phyloP scores from a whole-genome alignment of 1,140 invertebrate species.

The Bombus breviceps region DNA sequence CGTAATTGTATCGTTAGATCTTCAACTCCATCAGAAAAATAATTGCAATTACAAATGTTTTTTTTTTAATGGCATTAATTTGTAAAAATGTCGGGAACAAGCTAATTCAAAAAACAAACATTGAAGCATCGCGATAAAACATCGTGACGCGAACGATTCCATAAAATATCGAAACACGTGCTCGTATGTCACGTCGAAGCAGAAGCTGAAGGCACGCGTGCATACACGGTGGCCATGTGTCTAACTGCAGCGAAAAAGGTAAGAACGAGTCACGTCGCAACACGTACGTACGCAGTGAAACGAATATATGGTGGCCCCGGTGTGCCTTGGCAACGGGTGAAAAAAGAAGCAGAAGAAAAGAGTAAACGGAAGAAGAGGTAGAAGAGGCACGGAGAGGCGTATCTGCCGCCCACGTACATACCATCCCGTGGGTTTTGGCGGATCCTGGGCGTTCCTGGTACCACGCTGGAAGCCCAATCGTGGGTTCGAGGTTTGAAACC shows the following conservation, averaged over 20 bases:
- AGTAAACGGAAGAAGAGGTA: constrained; percentile 66
- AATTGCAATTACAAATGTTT: too few species aligned
- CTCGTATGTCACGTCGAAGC: neutral
- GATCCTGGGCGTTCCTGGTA: constrained; percentile 80
- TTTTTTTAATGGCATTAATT: neutral
- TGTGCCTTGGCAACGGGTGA: constrained; percentile 54
- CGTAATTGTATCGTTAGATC: neutral
- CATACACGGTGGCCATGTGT: neutral
- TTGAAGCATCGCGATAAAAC: neutral
- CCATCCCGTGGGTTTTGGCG: constrained; percentile 77
- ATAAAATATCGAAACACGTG: constrained; percentile 38
- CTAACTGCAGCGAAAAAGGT: constrained; percentile 36
- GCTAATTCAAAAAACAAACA: neutral
- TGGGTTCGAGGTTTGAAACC: constrained; percentile 78
- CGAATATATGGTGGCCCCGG: constrained; percentile 29
- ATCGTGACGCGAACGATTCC: neutral
- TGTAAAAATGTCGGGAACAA: neutral
- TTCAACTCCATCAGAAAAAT: neutral
- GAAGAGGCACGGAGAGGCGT: constrained; percentile 76
- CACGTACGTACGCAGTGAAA: constrained; percentile 47
- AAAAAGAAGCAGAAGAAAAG: constrained; percentile 61
- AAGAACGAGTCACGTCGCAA: constrained; percentile 41
- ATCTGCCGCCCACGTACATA: constrained; percentile 77
- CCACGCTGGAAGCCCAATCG: constrained; percentile 78
- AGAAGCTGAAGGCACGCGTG: neutral